Evolutionary conservation across 2,797 vertebrate species (phyloP).

Genomic region (Tarsius wallacei): DNA sequence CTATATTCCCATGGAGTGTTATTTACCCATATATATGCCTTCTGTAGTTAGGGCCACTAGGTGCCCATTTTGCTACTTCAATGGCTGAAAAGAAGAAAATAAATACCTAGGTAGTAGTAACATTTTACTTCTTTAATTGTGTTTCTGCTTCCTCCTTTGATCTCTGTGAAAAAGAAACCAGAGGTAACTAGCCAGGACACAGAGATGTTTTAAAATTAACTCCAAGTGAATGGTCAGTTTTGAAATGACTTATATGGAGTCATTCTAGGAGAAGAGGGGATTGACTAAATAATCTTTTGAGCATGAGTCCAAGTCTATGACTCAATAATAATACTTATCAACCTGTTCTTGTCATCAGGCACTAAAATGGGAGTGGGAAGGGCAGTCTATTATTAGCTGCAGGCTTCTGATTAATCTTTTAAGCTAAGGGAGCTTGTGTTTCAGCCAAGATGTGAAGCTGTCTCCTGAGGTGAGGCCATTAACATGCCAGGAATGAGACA

Average conservation of each 20-base stretch:
- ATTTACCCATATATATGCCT: not conserved
- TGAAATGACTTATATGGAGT: not conserved
- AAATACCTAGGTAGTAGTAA: not conserved
- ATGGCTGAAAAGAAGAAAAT: not conserved
- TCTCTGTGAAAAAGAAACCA: constrained; percentile 62
- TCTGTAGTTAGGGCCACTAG: not conserved
- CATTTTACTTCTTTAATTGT: not conserved
- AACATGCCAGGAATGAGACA: constrained; percentile 74
- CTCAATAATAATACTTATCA: constrained; percentile 79
- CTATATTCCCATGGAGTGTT: not conserved
- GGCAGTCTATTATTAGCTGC: constrained; percentile 79
- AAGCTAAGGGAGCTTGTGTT: constrained; percentile 79
- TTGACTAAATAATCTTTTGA: constrained; percentile 74
- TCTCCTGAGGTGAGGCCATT: constrained; percentile 80
- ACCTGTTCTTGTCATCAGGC: constrained; percentile 72
- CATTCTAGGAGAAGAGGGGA: constrained; percentile 23
- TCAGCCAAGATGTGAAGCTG: constrained; percentile 80
- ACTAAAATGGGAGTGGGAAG: constrained; percentile 54
- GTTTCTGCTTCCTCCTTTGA: constrained; percentile 44
- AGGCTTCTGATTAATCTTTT: constrained; percentile 83
- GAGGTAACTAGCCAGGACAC: not conserved
- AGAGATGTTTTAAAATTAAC: constrained; percentile 46
- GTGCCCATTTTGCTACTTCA: not conserved
- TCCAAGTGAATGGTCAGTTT: constrained; percentile 34
- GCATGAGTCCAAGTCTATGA: constrained; percentile 70